Evolutionary conservation across 2,113 vertebrate species (phyloP), one percentile per base, ranked within the genome.

Genomic region (Pseudorectes ferrugineus): DNA sequence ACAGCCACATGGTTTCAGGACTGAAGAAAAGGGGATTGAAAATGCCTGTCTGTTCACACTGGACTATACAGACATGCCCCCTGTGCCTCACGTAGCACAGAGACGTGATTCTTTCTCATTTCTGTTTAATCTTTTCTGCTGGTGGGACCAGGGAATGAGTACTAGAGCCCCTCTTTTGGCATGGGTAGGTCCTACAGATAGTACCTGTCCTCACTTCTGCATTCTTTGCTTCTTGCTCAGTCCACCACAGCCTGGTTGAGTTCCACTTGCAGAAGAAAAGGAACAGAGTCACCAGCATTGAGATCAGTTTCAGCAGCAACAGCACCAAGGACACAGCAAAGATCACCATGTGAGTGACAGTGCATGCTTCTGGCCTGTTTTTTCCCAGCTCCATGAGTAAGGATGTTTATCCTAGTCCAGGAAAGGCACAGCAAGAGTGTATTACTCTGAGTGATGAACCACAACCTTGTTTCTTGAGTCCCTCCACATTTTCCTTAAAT

Each of bases 241-340:
- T 96, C 62, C 54, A 97, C 72, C 98, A 98, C 88, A 98, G 92
- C 68, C 92, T 98, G 11, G 96, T 98, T 95, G 97, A 98, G 96
- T 98, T 98, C 86, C 61, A 78, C 42, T 78, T 98, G 94, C 71
- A 92, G 90, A 88, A 97, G 87, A 85, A 49, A 25, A 97, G 97
- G 80, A 96, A 76, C 33, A 78, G 21, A 74, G 94, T 85, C 78
- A 97, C 97, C 78, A 96, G 18, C 66, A 96, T 98, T 16, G 76
- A 97, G 71, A 68, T 98, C 80, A 94, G 90, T 58, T 97, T 98
- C 93, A 83, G 42, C 43, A 96, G 96, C 78, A 86, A 85, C 91
- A 94, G 94, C 36, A 77, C 76, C 52, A 93, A 95, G 43, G 96
- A 97, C 70, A 97, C 92, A 3, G 82, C 23, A 6, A 97, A 93